These are phyloP conservation scores for Scaptomyza cyrtandrae DNA, from an alignment of 2,888 invertebrate genomes.

Conservation along the genomic window DNA sequence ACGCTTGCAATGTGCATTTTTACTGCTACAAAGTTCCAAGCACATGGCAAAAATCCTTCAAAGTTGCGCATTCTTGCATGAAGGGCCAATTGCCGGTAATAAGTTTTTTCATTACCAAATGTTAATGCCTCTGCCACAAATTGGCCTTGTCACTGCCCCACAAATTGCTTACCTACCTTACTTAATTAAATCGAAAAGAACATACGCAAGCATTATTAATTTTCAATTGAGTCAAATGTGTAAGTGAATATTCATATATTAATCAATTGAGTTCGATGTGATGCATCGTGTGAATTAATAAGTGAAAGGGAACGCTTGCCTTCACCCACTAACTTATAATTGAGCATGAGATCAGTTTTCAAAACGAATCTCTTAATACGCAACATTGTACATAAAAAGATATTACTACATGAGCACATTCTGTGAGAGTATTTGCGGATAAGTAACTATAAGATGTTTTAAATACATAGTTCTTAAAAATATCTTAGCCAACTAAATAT, in stretches of 20 bases:
- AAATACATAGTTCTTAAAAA: no score
- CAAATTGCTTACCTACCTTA: no score
- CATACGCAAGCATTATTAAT: constrained; percentile 55
- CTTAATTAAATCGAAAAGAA: constrained; percentile 64
- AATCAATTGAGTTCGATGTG: constrained; percentile 17
- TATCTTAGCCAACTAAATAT: no score
- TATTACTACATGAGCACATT: background rate
- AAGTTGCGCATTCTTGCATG: constrained; percentile 68
- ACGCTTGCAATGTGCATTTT: constrained; percentile 19
- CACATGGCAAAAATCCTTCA: constrained; percentile 52
- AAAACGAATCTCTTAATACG: constrained; percentile 51
- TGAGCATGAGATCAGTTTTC: constrained; percentile 60
- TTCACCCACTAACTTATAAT: constrained; percentile 28
- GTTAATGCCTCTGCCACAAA: constrained; percentile 50
- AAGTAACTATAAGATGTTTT: no score
- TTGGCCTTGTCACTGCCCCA: constrained; percentile 18
- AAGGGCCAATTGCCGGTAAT: constrained; percentile 48
- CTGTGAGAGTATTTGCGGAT: background rate
- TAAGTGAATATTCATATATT: constrained; percentile 1
- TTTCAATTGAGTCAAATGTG: constrained; percentile 55
- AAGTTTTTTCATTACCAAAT: constrained; percentile 65
- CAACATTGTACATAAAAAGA: no score
- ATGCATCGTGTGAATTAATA: constrained; percentile 35
- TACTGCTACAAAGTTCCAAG: background rate
- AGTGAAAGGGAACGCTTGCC: constrained; percentile 64